phyloP scores from a whole-genome alignment of 2,888 invertebrate genomes.

The Agriopis leucophaearia region DNA sequence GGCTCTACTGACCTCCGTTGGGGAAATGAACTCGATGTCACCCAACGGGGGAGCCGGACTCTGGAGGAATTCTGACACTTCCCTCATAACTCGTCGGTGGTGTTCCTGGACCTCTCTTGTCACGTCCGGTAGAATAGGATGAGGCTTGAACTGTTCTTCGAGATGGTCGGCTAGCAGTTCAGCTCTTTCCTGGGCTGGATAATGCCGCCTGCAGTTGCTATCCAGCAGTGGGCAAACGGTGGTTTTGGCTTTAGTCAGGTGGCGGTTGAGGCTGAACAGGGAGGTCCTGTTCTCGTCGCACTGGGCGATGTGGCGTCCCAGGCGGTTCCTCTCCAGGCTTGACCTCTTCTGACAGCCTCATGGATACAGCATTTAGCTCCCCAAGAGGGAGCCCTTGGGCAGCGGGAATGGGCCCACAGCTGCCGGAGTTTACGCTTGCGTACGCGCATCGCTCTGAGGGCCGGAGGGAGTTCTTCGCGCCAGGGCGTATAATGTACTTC shows the following conservation, averaged over 20 bases:
- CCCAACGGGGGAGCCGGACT: background rate
- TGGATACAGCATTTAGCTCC: background rate
- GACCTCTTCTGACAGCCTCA: background rate
- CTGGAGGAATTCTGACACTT: background rate
- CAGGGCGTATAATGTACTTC: fast-evolving
- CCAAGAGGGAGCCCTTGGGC: background rate
- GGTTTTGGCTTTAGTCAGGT: background rate
- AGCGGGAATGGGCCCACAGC: background rate
- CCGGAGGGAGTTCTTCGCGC: background rate
- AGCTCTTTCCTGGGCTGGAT: background rate
- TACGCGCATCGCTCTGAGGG: background rate
- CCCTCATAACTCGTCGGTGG: background rate
- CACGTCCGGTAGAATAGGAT: background rate
- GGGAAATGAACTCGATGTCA: constrained; percentile 7
- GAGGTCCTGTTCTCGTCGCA: background rate
- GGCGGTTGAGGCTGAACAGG: constrained; percentile 5
- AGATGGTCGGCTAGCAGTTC: background rate
- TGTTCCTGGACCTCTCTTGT: background rate
- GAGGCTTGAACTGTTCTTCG: background rate
- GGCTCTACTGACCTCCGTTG: background rate
- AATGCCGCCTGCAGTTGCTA: background rate
- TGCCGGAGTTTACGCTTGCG: background rate
- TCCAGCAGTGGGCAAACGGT: constrained; percentile 1
- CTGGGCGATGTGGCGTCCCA: constrained; percentile 2
- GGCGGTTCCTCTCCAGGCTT: background rate